Base-by-base conservation (phyloP, 2,888 invertebrate species). In the Netelia melanura region DNA sequence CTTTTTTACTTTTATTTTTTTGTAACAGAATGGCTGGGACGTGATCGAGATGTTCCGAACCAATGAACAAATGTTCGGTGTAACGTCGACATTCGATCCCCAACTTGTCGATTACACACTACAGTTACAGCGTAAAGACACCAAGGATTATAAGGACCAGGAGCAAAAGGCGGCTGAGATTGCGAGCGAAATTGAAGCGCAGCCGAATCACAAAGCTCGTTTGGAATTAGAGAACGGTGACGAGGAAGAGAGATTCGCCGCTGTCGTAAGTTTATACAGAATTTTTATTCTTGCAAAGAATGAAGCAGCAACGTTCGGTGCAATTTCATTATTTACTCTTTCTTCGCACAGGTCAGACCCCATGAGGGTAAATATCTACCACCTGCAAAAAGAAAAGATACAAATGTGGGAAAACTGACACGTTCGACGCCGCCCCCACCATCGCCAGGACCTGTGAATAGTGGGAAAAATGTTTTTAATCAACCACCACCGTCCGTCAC, bases 31-130 rank as follows among this genome's bases (percentile, higher is more conserved):
- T 95, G 99, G 99, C 83, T 99, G 99, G 99, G 98, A 98, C 95
- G 97, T 97, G 1, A 96, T 97, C 94, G 99, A 99, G 89, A 99
- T 99, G 99, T 99, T 99, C 94, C 96, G 97, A 87, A 98, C 97
- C 93, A 99, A 99, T 94, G 98, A 98, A 93, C 96, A 96, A 92
- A 96, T 97, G 88, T 99, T 98, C 94, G 98, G 99, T 77, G 98
- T 99, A 10, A 97, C 97, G 91, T 97, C 98, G 88, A 98, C 98
- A 2, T 99, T 98, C 93, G 98, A 98, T 92, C 97, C 98, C 91
- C 97, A 97, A 85, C 94, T 99, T 89, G 95, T 97, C n/a, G 98
- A 98, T 56, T 99, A 99, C 92, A 99, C 99, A 86, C 96, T 98
- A 90, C 97, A 96, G 87, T 94, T 99, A 90, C 97, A 98, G 92